A percentile compares a stretch with the other conserved stretches of the same genome.
These are phyloP conservation scores for Molossus molossus DNA, from an alignment of 2,797 vertebrate genomes.

Conservation along the genomic window DNA sequence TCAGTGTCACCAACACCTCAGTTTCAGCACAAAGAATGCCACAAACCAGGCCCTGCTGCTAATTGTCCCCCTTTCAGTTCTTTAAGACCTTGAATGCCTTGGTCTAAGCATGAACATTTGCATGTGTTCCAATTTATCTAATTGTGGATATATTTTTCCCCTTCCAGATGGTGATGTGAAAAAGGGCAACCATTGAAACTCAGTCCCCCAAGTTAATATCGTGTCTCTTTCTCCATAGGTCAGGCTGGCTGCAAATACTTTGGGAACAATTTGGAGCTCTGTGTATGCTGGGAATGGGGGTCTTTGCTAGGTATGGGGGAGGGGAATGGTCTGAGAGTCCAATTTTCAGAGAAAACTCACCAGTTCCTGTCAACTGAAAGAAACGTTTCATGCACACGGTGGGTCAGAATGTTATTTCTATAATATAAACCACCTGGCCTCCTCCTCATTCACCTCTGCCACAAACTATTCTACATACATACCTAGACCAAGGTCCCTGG, in stretches of 20 bases:
- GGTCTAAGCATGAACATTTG: conserved; percentile 63
- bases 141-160: conserved; percentile 61
- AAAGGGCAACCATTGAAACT: conserved; percentile 72
- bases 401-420: conserved; percentile 86
- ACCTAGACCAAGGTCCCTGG: conserved; percentile 69
- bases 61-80: conserved; percentile 35
- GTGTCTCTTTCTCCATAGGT: conserved; percentile 62
- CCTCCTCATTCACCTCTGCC: conserved; percentile 78
- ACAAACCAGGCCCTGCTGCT: conserved; percentile 62
- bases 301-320: conserved; percentile 72
- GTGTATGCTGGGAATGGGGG: conserved; percentile 52
- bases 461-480: conserved; percentile 61
- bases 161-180: conserved; percentile 80
- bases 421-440: conserved; percentile 89
- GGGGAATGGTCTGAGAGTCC: conserved; percentile 73
- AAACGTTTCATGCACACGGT: conserved; percentile 85
- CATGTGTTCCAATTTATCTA: conserved; percentile 76
- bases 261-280: conserved; percentile 80
- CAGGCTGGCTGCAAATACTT: conserved; percentile 57
- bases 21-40: conserved; percentile 70
- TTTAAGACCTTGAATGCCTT: conserved; percentile 64
- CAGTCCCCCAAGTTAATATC: conserved; percentile 71
- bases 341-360: conserved; percentile 84
- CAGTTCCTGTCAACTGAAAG: conserved; percentile 84
- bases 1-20: conserved; percentile 79